Evolutionary conservation across 2,888 invertebrate genomes (phyloP).

Genomic region (Molanna angustata): DNA sequence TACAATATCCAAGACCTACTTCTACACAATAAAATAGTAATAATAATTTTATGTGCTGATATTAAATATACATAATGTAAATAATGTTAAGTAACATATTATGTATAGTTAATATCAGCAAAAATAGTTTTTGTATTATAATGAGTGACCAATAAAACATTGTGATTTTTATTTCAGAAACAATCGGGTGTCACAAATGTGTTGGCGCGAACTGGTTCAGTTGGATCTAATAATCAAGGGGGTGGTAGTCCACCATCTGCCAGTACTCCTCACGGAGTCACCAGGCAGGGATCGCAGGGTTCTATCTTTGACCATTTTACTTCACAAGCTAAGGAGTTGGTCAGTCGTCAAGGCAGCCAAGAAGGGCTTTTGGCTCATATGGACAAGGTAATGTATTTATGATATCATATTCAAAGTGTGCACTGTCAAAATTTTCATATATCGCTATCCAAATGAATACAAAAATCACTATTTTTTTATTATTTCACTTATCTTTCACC

Average conservation of each 20-base stretch:
- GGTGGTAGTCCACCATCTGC: constrained; percentile 36
- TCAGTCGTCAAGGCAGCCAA: constrained; percentile 85
- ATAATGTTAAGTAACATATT: too few species aligned
- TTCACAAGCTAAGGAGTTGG: constrained; percentile 84
- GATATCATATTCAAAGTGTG: neutral
- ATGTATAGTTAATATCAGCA: too few species aligned
- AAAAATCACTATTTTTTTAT: too few species aligned
- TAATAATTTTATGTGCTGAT: too few species aligned
- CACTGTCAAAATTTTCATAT: neutral
- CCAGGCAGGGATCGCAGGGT: constrained; percentile 77
- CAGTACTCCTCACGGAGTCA: constrained; percentile 41
- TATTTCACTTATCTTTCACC: too few species aligned
- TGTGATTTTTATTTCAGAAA: constrained; percentile 41
- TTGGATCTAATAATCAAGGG: constrained; percentile 55
- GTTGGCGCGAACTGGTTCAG: constrained; percentile 62
- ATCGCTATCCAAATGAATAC: too few species aligned
- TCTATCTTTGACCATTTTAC: constrained; percentile 87
- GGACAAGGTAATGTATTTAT: constrained; percentile 67
- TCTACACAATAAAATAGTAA: too few species aligned
- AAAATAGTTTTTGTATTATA: too few species aligned
- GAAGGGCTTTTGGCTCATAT: constrained; percentile 85
- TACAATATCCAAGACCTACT: too few species aligned
- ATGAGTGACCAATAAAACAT: too few species aligned
- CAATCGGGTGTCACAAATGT: constrained; percentile 61
- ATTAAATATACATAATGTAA: too few species aligned